Evolutionary conservation across 2,888 invertebrate species (phyloP), one percentile per base, ranked within the genome.

Genomic region (Drosophila macrospina): DNA sequence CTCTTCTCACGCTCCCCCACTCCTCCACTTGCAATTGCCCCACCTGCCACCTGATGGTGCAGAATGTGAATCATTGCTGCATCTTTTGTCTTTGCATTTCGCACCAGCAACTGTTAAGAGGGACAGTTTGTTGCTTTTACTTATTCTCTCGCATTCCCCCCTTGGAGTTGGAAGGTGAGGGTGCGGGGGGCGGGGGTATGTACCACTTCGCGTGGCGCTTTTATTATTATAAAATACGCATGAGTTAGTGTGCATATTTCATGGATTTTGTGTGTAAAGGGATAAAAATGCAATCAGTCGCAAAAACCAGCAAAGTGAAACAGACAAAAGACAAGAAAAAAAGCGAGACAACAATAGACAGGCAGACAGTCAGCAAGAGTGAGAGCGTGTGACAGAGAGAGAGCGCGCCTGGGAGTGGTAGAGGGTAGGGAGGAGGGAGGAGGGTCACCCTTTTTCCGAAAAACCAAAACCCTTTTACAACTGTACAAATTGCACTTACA

Each of bases 261-360:
- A 85, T 80, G 86, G 84, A 81, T 86, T 85, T 85, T 80, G 86
- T 85, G 81, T 86, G 80, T 84, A 78, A 84, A 81, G 81, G 85
- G 86, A 84, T 84, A 84, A 86, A 85, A 85, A 86, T 85, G 86
- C 84, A 85, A 85, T 85, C 85, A 85, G 86, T 86, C 80, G 85
- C 84, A 77, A 86, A 86, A 86, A 81, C 81, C 86, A 84, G 86
- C 84, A 84, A 86, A 84, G 84, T 83, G 81, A 81, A 81, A 86
- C 80, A 75, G 86, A 78, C 78, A 79, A 73, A 70, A 50, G 63
- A 45, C 57, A 55, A 51, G 20, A 42, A 42, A 20, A 56, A 30
- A 34, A 39, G n/a, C n/a, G 30, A 57, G 34, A 32, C 42, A 37
- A 32, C 20, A 30, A 42, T 24, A 44, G 28, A 42, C 34, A 26